Percentiles rank a stretch among this genome's conserved stretches.
Conservation (phyloP, 2,797 vertebrate species). For the Clamator glandarius region DNA sequence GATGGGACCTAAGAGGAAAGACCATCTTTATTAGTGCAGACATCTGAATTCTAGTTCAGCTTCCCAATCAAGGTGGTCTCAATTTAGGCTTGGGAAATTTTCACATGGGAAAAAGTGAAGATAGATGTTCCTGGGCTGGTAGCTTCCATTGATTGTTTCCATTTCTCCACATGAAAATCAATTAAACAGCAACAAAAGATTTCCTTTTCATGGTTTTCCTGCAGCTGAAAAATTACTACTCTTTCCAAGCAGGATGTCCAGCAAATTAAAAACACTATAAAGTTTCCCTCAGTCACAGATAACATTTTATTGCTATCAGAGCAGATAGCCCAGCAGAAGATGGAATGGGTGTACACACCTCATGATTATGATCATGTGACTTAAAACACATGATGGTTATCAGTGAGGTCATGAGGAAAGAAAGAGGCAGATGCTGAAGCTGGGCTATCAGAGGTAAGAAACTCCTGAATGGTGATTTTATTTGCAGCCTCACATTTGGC, state of each 20-base stretch:
- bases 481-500: not conserved
- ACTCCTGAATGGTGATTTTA: not conserved
- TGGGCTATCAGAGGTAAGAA: not conserved
- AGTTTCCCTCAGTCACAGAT: not conserved
- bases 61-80: not conserved
- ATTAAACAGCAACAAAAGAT: slow-evolving; percentile 25
- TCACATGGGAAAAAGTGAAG: slow-evolving; percentile 23
- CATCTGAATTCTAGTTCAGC: not conserved
- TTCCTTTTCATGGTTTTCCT: slow-evolving; percentile 24
- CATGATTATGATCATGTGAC: not conserved
- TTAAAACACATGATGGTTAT: not conserved
- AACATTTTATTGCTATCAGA: not conserved
- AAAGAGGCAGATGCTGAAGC: not conserved
- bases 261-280: slow-evolving; percentile 4
- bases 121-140: not conserved
- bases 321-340: not conserved
- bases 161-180: slow-evolving; percentile 12
- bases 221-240: slow-evolving; percentile 26
- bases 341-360: rapidly evolving
- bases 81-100: not conserved
- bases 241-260: slow-evolving; percentile 27
- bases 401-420: not conserved
- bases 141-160: slow-evolving; percentile 23
- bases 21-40: not conserved
- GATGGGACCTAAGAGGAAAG: not conserved